Evolutionary conservation across 1,140 invertebrate species (phyloP).

Genomic region (Conopomorpha cramerella): DNA sequence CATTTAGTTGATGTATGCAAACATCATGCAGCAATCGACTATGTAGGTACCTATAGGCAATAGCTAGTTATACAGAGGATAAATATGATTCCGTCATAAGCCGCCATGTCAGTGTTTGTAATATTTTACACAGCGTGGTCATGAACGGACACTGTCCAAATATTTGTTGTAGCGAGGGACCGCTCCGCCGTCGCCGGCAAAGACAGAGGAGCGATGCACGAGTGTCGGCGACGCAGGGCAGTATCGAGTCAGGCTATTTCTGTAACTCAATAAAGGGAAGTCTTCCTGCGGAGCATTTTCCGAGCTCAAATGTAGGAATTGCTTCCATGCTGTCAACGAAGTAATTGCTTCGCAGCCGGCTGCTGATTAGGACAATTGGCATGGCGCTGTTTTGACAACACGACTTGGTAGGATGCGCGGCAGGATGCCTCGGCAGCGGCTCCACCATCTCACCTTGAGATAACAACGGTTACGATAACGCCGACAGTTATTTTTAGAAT

Average conservation of each 20-base stretch:
- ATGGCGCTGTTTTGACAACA: constrained; percentile 55
- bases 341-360: constrained; percentile 54
- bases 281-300: constrained; percentile 47
- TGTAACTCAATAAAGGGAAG: constrained; percentile 45
- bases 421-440: too few species aligned
- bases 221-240: constrained; percentile 1
- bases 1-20: too few species aligned
- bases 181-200: background rate
- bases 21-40: too few species aligned
- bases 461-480: constrained; percentile 54
- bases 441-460: constrained; percentile 46
- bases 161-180: background rate
- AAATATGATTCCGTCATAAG: too few species aligned
- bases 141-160: too few species aligned
- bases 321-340: constrained; percentile 55
- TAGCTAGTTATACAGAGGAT: too few species aligned
- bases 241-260: constrained; percentile 30
- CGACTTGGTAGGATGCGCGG: constrained; percentile 15
- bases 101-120: too few species aligned
- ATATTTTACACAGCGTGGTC: too few species aligned
- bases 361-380: constrained; percentile 54
- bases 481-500: constrained; percentile 46
- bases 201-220: constrained; percentile 2
- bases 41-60: too few species aligned
- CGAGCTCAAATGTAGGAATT: constrained; percentile 55